These are phyloP conservation scores for Ornithoptera alexandrae DNA, from an alignment of 2,888 invertebrate genomes.

Conservation along the genomic window DNA sequence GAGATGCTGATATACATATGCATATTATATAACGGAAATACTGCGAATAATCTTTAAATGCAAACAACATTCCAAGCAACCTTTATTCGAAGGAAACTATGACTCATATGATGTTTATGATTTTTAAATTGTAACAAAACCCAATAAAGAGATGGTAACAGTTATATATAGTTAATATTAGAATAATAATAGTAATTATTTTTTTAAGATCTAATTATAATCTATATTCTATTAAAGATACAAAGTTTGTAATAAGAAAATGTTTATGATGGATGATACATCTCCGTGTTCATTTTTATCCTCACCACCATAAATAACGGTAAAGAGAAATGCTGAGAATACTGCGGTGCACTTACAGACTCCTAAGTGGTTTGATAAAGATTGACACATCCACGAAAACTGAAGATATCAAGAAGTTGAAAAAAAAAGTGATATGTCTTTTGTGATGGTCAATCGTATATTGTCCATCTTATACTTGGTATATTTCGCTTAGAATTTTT, in stretches of 20 bases:
- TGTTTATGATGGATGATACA: background rate
- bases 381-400: slow-evolving; percentile 2
- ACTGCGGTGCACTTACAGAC: background rate
- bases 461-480: background rate
- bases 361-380: slow-evolving; percentile 6
- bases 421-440: background rate
- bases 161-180: too few relatives aligned
- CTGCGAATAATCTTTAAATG: slow-evolving; percentile 21
- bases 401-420: background rate
- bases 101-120: slow-evolving; percentile 14
- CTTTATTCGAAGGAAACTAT: slow-evolving; percentile 22
- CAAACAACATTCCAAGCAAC: slow-evolving; percentile 16
- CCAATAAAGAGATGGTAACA: background rate
- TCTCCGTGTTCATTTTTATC: background rate
- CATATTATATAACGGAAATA: slow-evolving; percentile 2
- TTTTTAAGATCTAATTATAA: too few relatives aligned
- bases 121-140: background rate
- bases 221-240: too few relatives aligned
- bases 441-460: background rate
- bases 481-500: too few relatives aligned
- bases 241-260: background rate
- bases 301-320: background rate
- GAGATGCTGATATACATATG: background rate
- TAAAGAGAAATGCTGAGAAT: slow-evolving; percentile 1
- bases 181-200: too few relatives aligned